Base-by-base conservation (phyloP, 1,140 invertebrate genomes). In the Arion vulgaris region DNA sequence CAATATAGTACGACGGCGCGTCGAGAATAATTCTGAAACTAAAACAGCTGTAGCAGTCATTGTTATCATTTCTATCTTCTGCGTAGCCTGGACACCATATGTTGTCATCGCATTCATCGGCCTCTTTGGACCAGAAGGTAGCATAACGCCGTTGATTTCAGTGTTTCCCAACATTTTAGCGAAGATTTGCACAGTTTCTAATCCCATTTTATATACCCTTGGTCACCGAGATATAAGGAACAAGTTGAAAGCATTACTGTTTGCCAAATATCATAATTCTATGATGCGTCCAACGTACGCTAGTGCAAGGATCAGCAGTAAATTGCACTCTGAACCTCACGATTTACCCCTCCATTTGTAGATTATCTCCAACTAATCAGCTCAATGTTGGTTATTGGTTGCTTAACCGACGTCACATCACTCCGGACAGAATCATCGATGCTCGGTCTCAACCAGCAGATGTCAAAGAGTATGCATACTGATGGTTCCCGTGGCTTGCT, bases 141-240 rank as follows among this genome's bases (percentile, higher is more conserved):
- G 89, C 0, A 94, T 96, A 41, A 95, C 93, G 7, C 94, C 95
- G 0, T 92, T 92, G 0, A 88, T 94, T 0, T 94, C 95, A 0
- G 94, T 95, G 0, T 91, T 96, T 39, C 95, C 95, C 0, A 95
- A 95, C 5, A 90, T 96, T 0, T 93, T 96, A 11, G 95, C 95
- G 32, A 96, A 96, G 89, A 94, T 95, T 75, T 95, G 95, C 53
- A 95, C 95, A 45, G 95, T 95, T 87, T 95, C 95, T 89, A 95
- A 96, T 88, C 95, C 96, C 0, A 92, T 96, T 62, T 96, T 96
- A 41, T 96, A 96, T 89, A 95, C 95, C 11, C 94, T 95, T 73
- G 88, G 86, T 36, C 87, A 90, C 57, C 87, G 86, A 0, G 85
- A 86, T 45, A 83, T 87, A 34, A 36, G 87, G 39, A 86, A 77